Evolutionary conservation across 2,113 vertebrate genomes (phyloP).

Genomic region (Petrocephalus zakoni): DNA sequence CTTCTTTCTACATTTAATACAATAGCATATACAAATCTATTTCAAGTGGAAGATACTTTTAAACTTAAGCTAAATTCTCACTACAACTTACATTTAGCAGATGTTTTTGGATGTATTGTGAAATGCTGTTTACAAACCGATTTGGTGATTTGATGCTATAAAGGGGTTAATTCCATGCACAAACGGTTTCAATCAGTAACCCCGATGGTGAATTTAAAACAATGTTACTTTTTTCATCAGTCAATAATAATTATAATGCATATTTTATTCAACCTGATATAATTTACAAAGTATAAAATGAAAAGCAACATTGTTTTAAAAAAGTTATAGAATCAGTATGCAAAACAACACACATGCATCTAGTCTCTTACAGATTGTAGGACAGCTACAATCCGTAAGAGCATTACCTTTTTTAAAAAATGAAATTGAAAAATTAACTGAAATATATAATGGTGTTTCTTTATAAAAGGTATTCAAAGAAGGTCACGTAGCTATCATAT

Average conservation of each 20-base stretch:
- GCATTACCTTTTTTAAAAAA: not conserved
- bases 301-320: slow-evolving; percentile 17
- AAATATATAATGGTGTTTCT: not conserved
- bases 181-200: not conserved
- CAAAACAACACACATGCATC: slow-evolving; percentile 2
- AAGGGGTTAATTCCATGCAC: not conserved
- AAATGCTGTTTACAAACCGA: not conserved
- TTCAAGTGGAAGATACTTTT: not conserved
- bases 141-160: not conserved
- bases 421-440: not conserved
- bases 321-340: not conserved
- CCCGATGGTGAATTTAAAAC: slow-evolving; percentile 7
- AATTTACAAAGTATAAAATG: not conserved
- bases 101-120: not conserved
- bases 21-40: not conserved
- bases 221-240: not conserved
- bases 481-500: not conserved
- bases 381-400: not conserved
- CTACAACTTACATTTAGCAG: not conserved
- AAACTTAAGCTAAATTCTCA: not conserved
- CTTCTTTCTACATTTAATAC: not conserved
- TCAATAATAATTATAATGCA: not conserved
- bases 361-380: not conserved
- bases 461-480: slow-evolving; percentile 5
- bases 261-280: not conserved